Conservation (phyloP, 1,140 invertebrate genomes). For the Caenorhabditis briggsae region DNA sequence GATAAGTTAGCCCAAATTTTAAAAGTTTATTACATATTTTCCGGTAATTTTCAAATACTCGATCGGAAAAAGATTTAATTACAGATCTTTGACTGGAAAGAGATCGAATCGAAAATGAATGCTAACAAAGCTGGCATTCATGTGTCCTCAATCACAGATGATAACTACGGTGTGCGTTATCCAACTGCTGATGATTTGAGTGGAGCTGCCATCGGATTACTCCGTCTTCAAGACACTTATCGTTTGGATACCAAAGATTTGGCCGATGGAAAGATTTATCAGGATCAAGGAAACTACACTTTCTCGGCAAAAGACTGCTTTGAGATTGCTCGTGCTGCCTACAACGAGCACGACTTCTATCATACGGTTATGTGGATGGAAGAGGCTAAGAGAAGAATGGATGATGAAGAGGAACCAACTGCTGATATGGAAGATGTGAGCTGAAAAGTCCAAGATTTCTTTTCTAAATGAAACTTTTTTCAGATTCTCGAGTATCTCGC, state of each 20-base stretch:
- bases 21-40: no score
- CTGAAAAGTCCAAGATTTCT: slow-evolving; percentile 74
- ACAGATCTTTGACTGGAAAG: slow-evolving; percentile 73
- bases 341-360: slow-evolving; percentile 92
- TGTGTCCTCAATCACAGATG: slow-evolving; percentile 12
- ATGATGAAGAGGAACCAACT: slow-evolving; percentile 79
- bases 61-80: no score
- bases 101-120: slow-evolving; percentile 66
- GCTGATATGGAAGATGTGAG: slow-evolving; percentile 80
- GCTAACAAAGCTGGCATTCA: slow-evolving; percentile 59
- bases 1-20: no score
- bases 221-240: slow-evolving; percentile 97
- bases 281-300: slow-evolving; percentile 69
- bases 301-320: slow-evolving; percentile 90
- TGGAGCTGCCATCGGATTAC: slow-evolving; percentile 92
- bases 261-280: slow-evolving; percentile 86
- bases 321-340: slow-evolving; percentile 93
- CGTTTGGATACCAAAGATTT: slow-evolving; percentile 89
- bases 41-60: no score
- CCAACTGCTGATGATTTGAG: slow-evolving; percentile 83
- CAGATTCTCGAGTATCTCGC: slow-evolving; percentile 96
- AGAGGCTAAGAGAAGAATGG: slow-evolving; percentile 85
- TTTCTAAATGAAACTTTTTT: slow-evolving; percentile 78
- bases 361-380: slow-evolving; percentile 96
- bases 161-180: slow-evolving; percentile 58